These are phyloP conservation scores for Lichenostomus cassidix DNA, from an alignment of 2,113 vertebrate species.

Conservation along the genomic window DNA sequence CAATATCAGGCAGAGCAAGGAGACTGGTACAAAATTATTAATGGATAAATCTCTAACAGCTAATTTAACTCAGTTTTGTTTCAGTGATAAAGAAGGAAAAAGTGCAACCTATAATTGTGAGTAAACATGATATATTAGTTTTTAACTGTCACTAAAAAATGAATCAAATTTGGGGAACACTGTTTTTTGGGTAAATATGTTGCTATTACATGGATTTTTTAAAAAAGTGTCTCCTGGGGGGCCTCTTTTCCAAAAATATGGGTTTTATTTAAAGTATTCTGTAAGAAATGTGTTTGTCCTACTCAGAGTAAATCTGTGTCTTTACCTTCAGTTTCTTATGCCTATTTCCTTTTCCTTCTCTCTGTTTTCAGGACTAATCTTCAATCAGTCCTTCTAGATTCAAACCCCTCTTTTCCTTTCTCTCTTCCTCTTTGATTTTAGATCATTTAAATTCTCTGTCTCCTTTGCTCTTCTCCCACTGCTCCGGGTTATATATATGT, in stretches of 20 bases:
- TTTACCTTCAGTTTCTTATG: not conserved
- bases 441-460: not conserved
- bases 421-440: not conserved
- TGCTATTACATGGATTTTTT: not conserved
- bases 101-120: not conserved
- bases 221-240: not conserved
- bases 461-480: not conserved
- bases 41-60: constrained; percentile 13
- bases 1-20: constrained; percentile 20
- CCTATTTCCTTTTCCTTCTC: not conserved
- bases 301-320: not conserved
- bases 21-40: constrained; percentile 38
- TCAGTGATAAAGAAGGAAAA: not conserved
- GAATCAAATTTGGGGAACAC: not conserved
- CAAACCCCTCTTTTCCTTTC: not conserved
- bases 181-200: not conserved
- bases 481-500: not conserved
- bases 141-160: not conserved
- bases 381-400: not conserved
- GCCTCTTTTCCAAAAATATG: not conserved
- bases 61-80: not conserved
- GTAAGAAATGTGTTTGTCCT: not conserved
- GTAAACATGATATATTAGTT: not conserved
- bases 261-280: not conserved
- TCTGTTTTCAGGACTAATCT: not conserved